Evolutionary conservation across 2,113 vertebrate species (phyloP).

Genomic region (Colistium nudipinnis): DNA sequence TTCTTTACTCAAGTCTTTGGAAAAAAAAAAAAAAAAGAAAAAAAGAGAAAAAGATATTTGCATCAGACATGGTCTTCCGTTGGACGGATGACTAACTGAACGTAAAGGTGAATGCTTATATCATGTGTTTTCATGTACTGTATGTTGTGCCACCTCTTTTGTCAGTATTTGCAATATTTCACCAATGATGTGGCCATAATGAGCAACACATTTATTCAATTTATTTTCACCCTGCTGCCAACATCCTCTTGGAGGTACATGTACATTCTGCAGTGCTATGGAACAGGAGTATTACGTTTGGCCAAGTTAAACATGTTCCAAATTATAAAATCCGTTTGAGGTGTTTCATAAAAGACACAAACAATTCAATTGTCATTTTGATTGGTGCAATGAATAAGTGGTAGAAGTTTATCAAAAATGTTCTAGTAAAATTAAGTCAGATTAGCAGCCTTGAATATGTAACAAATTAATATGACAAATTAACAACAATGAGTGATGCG

Average conservation of each 20-base stretch:
- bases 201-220: constrained; percentile 7
- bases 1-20: constrained; percentile 52
- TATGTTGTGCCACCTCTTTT: constrained; percentile 50
- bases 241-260: neutral
- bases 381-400: neutral
- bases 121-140: constrained; percentile 57
- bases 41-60: constrained; percentile 46
- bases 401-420: neutral
- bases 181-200: constrained; percentile 20
- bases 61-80: constrained; percentile 67
- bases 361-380: neutral
- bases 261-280: constrained; percentile 16
- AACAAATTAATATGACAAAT: constrained; percentile 4
- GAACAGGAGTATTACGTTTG: neutral
- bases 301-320: neutral
- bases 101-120: constrained; percentile 54
- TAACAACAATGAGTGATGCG: constrained; percentile 22
- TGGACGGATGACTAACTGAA: constrained; percentile 44
- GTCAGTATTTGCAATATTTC: constrained; percentile 50
- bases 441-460: neutral
- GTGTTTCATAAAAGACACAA: neutral
- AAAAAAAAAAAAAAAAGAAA: constrained; percentile 20
- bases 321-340: neutral
- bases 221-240: constrained; percentile 2
- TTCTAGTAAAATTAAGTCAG: constrained; percentile 3